Evolutionary conservation across 2,888 invertebrate genomes (phyloP).

Genomic region (Scaptomyza flava): DNA sequence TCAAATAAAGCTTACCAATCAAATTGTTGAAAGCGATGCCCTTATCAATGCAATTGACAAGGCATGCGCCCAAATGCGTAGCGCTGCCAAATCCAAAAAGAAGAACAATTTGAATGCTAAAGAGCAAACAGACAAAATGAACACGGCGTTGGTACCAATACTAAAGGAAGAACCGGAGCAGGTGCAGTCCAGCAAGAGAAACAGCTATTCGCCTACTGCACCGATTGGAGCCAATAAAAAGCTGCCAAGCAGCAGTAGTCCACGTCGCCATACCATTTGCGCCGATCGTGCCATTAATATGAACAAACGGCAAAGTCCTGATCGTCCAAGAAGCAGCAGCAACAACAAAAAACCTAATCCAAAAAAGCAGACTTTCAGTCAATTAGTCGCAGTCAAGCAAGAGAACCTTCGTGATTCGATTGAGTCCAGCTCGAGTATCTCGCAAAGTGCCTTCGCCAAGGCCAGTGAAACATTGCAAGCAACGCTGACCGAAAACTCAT

Average conservation of each 20-base stretch:
- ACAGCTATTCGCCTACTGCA: neutral
- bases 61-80: neutral
- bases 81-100: neutral
- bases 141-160: neutral
- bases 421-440: neutral
- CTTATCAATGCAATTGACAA: too few species aligned
- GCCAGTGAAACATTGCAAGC: constrained; percentile 5
- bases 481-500: constrained; percentile 37
- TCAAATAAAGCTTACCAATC: neutral
- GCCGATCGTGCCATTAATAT: constrained; percentile 7
- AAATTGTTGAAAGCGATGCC: neutral
- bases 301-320: constrained; percentile 8
- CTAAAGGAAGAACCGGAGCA: neutral
- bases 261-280: constrained; percentile 31
- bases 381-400: constrained; percentile 2
- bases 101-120: neutral
- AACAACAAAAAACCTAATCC: neutral
- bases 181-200: neutral
- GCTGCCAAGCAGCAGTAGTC: neutral
- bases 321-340: neutral
- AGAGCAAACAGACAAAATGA: neutral
- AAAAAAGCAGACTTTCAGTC: neutral
- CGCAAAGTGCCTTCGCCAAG: neutral
- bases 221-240: neutral
- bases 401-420: neutral